A percentile compares a stretch with the other conserved stretches of the same genome.
Evolutionary conservation across 2,797 vertebrate species (phyloP).

Genomic region (Meriones psammophilus): DNA sequence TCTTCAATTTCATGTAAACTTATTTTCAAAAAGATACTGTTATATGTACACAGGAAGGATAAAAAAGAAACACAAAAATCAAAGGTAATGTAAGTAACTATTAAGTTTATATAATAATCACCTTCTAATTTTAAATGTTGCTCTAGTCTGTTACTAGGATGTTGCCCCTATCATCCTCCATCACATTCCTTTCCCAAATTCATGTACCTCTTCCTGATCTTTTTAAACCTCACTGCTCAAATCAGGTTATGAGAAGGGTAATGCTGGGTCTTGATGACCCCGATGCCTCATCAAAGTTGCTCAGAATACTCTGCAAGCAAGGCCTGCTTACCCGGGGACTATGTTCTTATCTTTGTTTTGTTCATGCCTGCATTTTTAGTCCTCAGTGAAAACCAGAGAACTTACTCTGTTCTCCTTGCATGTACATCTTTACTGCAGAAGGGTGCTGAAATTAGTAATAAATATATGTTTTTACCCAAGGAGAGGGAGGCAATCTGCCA

Average conservation of each 20-base stretch:
- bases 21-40: neutral
- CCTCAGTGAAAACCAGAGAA: conserved; percentile 10
- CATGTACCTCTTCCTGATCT: neutral
- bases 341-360: neutral
- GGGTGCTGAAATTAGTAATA: neutral
- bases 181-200: neutral
- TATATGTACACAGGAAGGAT: neutral
- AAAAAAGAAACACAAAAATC: neutral
- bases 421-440: neutral
- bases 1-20: neutral
- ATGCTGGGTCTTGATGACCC: neutral
- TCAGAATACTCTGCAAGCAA: neutral
- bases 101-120: neutral
- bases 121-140: neutral
- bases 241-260: neutral
- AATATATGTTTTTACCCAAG: neutral
- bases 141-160: neutral
- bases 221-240: neutral
- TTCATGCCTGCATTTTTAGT: neutral
- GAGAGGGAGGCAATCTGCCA: neutral
- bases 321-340: neutral
- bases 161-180: neutral
- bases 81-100: neutral
- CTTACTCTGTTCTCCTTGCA: neutral
- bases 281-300: neutral